Evolutionary conservation across 2,113 vertebrate genomes (phyloP).

Genomic region (Nerophis lumbriciformis): DNA sequence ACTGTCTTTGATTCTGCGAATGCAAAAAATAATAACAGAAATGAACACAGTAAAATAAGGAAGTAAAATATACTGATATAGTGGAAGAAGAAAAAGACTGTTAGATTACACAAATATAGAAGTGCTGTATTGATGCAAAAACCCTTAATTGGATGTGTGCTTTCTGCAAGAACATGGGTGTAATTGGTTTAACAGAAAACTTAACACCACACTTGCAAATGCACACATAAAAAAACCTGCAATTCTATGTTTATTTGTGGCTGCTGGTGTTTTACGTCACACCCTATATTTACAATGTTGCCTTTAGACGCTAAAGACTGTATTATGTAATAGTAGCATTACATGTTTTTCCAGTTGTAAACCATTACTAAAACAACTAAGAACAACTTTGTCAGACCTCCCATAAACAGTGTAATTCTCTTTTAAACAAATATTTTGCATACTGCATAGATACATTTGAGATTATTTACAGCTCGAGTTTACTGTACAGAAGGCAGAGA

Average conservation of each 20-base stretch:
- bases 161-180: neutral
- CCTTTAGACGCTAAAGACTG: neutral
- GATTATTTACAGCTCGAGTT: no score
- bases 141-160: neutral
- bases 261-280: slow-evolving; percentile 10
- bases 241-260: slow-evolving; percentile 20
- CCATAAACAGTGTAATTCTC: no score
- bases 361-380: neutral
- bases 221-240: neutral
- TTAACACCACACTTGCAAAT: neutral
- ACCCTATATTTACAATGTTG: neutral
- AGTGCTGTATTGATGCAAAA: neutral
- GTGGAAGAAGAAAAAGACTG: no score
- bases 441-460: no score
- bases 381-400: neutral
- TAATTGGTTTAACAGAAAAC: neutral
- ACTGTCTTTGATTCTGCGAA: slow-evolving; percentile 86
- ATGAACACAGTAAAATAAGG: no score
- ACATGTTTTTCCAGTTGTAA: slow-evolving; percentile 25
- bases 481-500: no score
- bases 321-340: neutral
- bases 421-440: no score
- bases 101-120: neutral
- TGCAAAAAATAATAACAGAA: slow-evolving; percentile 20
- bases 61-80: no score